Conservation (phyloP, 2,113 vertebrate genomes). For the Regulus satrapa region DNA sequence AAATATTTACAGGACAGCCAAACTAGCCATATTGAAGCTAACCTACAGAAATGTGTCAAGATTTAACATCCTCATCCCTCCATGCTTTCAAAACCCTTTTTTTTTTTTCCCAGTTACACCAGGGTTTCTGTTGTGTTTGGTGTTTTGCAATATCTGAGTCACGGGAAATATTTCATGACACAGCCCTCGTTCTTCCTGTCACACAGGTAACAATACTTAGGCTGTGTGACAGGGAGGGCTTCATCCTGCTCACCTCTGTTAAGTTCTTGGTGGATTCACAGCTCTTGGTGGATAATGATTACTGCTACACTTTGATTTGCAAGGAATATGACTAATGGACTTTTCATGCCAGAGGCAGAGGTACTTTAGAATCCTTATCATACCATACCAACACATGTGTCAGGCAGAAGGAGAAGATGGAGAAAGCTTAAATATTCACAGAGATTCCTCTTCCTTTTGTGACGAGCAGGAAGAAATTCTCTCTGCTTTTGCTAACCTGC, state of each 20-base stretch:
- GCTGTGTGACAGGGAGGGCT: not conserved
- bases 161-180: not conserved
- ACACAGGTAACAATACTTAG: not conserved
- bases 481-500: constrained; percentile 68
- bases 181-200: not conserved
- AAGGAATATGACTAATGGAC: not conserved
- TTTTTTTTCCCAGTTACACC: not conserved
- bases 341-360: not conserved
- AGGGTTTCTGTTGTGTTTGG: not conserved
- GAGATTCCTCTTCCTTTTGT: not conserved
- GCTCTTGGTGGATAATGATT: not conserved
- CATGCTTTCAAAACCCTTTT: not conserved
- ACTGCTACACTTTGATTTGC: not conserved
- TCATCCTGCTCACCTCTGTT: not conserved
- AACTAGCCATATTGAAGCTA: not conserved
- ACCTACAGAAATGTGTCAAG: not conserved
- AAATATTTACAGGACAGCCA: not conserved
- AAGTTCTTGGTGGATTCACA: not conserved
- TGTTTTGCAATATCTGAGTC: not conserved
- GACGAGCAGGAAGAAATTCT: not conserved
- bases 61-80: not conserved
- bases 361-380: not conserved
- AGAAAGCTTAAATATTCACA: constrained; percentile 14
- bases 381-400: not conserved
- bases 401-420: not conserved